Conservation (phyloP, 1,140 invertebrate species). For the Popillia japonica region DNA sequence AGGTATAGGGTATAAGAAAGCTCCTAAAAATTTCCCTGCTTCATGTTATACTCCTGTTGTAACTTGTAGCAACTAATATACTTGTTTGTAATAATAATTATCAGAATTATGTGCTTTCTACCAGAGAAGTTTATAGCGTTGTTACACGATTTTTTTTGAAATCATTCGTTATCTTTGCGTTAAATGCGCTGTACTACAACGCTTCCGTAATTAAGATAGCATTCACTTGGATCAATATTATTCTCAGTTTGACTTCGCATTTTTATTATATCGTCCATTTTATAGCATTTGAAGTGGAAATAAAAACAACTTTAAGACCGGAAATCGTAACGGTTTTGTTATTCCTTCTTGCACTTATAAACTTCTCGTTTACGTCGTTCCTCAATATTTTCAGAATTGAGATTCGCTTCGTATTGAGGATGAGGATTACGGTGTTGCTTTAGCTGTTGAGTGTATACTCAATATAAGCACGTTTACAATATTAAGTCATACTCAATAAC, state of each 20-base stretch:
- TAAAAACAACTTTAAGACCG: slow-evolving; percentile 1
- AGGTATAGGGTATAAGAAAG: no score
- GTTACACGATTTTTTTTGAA: no score
- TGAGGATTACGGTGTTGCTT: background rate
- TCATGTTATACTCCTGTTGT: no score
- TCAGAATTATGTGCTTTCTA: no score
- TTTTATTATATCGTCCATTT: background rate
- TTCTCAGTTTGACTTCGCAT: background rate
- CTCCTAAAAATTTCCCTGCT: no score
- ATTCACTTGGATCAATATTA: background rate
- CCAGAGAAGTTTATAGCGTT: no score
- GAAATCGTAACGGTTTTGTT: slow-evolving; percentile 19
- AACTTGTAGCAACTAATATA: no score
- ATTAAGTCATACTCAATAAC: slow-evolving; percentile 28
- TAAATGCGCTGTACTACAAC: no score
- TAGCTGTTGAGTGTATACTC: background rate
- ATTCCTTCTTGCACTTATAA: background rate
- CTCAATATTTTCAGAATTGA: background rate
- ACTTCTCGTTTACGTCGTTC: background rate
- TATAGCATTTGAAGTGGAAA: background rate
- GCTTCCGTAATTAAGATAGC: no score
- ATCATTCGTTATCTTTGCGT: no score
- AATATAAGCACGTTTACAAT: slow-evolving; percentile 11
- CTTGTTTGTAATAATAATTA: no score
- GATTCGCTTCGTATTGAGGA: background rate